A percentile compares a stretch with the other conserved stretches of the same genome.
Evolutionary conservation across 2,113 vertebrate species (phyloP).

Genomic region (Okapia johnstoni): DNA sequence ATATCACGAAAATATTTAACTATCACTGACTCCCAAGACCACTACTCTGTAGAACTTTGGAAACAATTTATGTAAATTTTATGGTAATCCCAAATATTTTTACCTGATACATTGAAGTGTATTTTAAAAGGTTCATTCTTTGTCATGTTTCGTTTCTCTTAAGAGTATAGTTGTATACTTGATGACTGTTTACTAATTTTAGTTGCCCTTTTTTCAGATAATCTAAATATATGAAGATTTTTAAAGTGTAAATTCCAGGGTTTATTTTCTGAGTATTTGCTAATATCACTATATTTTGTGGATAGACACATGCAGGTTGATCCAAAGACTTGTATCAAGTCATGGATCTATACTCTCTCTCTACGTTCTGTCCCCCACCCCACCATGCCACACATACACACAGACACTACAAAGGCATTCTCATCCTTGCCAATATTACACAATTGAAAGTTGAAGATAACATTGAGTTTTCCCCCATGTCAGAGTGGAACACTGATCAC

Average conservation of each 20-base stretch:
- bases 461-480: not conserved
- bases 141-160: not conserved
- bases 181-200: not conserved
- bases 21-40: not conserved
- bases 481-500: not conserved
- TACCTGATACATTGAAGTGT: not conserved
- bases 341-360: not conserved
- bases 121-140: not conserved
- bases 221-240: not conserved
- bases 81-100: not conserved
- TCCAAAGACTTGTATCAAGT: not conserved
- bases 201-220: not conserved
- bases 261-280: not conserved
- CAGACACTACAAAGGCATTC: not conserved
- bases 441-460: not conserved
- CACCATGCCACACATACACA: not conserved
- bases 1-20: not conserved
- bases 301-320: not conserved
- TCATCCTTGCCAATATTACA: not conserved
- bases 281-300: not conserved
- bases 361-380: not conserved
- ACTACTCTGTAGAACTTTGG: not conserved
- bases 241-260: not conserved
- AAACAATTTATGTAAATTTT: not conserved
- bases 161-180: not conserved